Evolutionary conservation across 2,888 invertebrate genomes (phyloP), one percentile per base, ranked within the genome.

Genomic region (Epistrophella euchroma): DNA sequence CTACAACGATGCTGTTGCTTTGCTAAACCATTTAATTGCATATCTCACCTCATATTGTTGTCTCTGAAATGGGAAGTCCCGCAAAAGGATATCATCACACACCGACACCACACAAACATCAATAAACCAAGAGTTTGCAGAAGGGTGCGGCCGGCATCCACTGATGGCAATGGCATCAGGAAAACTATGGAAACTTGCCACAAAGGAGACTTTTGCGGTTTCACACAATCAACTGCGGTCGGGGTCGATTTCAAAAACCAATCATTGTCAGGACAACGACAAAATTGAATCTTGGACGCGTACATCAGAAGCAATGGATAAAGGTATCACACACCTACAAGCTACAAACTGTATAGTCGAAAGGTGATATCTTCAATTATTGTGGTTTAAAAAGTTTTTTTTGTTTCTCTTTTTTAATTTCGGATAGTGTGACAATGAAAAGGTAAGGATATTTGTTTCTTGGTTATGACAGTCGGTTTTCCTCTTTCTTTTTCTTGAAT

Each of bases 191-290:
- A 81, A 70, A 71, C 70, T 74, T 86, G 70, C 77, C 77, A 82
- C 86, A 86, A 86, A 78, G 70, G 72, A 86, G 66, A 86, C 82
- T 82, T 78, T 86, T 86, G 78, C 74, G 86, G 86, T 86, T 86
- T 82, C 86, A 86, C 86, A 86, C 86, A 86, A 82, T 82, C 82
- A 86, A 86, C 82, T 86, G 86, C 50, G 82, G 82, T 82, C 43
- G 45, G 76, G 64, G 66, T 72, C 45, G 71, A 56, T 76, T 60
- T 74, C 50, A 68, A 86, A 82, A 82, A 73, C 86, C 74, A 82
- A 86, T 86, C 86, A 82, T 77, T 86, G 77, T 72, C 76, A 40
- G 81, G 75, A 71, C 68, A 68, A 68, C 68, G 68, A 68, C 76
- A 72, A 85, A 85, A 85, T 81, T 85, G 85, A 85, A 72, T 81